phyloP scores from a whole-genome alignment of 2,113 vertebrate genomes.

The Merops nubicus region DNA sequence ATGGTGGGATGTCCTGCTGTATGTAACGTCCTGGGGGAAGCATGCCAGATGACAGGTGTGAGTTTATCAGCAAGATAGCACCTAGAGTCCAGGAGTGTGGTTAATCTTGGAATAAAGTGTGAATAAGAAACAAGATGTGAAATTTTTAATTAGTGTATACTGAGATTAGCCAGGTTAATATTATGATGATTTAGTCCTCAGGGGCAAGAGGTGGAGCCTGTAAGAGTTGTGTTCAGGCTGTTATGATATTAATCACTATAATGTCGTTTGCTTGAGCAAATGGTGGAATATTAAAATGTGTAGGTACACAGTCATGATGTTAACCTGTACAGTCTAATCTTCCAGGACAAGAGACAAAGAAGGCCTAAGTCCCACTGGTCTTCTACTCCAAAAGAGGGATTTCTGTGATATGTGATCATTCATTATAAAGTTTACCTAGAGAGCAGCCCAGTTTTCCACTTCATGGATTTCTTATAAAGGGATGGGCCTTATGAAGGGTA shows the following conservation, averaged over 20 bases:
- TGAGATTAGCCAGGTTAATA: too few species aligned
- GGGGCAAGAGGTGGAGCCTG: background rate
- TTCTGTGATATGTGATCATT: background rate
- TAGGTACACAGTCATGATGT: background rate
- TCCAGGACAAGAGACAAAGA: background rate
- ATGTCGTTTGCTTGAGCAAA: background rate
- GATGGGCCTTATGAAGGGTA: background rate
- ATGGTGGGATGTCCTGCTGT: background rate
- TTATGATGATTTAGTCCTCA: background rate
- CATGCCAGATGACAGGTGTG: accelerated
- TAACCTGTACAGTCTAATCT: background rate
- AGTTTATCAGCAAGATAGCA: background rate
- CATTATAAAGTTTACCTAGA: background rate
- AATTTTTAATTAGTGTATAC: background rate
- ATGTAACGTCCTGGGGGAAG: accelerated
- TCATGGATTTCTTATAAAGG: background rate
- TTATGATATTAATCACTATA: background rate
- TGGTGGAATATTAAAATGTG: background rate
- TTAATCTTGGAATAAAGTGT: background rate
- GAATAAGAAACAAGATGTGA: background rate
- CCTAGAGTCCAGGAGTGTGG: background rate
- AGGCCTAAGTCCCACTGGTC: background rate
- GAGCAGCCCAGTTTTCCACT: background rate
- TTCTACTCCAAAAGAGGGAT: background rate
- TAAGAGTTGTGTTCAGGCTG: background rate